These are phyloP conservation scores for Borostomias antarcticus DNA, from an alignment of 2,797 vertebrate genomes.

Conservation along the genomic window DNA sequence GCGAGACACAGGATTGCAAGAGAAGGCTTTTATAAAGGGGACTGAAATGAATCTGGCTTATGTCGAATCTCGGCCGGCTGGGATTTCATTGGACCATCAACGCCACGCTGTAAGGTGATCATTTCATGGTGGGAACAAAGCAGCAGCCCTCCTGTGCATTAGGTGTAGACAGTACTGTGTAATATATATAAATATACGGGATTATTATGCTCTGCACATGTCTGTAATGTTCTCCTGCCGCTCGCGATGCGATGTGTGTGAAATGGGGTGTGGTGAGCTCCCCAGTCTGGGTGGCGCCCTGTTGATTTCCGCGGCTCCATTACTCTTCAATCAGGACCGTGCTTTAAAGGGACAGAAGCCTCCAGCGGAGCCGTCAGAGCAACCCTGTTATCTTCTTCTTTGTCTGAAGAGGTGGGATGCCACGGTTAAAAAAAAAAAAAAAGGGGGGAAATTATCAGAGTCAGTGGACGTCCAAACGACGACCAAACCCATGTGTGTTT, in stretches of 20 bases:
- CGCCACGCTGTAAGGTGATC: background rate
- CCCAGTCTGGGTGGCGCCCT: slow-evolving; percentile 51
- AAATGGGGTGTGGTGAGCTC: slow-evolving; percentile 67
- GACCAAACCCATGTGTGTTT: no score
- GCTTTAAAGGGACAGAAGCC: slow-evolving; percentile 54
- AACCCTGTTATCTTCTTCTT: slow-evolving; percentile 20
- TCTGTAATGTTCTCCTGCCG: slow-evolving; percentile 45
- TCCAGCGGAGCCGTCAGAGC: slow-evolving; percentile 35
- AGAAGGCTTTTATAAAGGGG: background rate
- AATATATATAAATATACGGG: slow-evolving; percentile 59
- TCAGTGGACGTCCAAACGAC: no score
- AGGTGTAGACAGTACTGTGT: slow-evolving; percentile 18
- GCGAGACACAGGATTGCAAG: slow-evolving; percentile 3
- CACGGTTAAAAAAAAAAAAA: no score
- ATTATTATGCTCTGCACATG: no score
- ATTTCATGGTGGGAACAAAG: slow-evolving; percentile 33
- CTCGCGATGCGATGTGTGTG: slow-evolving; percentile 57
- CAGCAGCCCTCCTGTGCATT: slow-evolving; percentile 41
- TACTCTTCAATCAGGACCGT: slow-evolving; percentile 61
- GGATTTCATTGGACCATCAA: slow-evolving; percentile 8
- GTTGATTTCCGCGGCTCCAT: slow-evolving; percentile 67
- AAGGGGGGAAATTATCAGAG: no score
- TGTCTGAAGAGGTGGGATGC: background rate
- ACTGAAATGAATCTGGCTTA: slow-evolving; percentile 14
- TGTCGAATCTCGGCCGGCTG: slow-evolving; percentile 20